These are phyloP conservation scores for Mystacides longicornis DNA, from an alignment of 2,888 invertebrate species.

Conservation along the genomic window DNA sequence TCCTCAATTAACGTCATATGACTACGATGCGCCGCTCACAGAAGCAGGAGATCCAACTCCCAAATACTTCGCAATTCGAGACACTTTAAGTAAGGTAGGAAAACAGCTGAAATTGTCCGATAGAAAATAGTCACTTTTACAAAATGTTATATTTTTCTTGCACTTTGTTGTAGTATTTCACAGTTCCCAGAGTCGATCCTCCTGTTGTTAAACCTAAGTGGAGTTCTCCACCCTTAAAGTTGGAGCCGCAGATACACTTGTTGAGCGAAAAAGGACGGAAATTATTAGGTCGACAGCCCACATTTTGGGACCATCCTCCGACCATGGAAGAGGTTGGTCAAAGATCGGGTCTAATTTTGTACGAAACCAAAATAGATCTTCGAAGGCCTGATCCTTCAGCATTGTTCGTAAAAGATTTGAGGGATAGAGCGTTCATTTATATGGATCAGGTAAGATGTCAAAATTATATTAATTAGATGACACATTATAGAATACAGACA, in stretches of 20 bases:
- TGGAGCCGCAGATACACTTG: constrained; percentile 46
- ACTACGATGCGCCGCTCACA: constrained; percentile 83
- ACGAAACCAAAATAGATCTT: constrained; percentile 47
- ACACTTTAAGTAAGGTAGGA: constrained; percentile 55
- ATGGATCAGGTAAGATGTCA: constrained; percentile 48
- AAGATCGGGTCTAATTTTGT: constrained; percentile 55
- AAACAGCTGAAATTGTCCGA: no score
- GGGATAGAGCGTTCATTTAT: constrained; percentile 66
- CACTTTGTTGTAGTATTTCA: constrained; percentile 51
- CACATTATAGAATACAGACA: no score
- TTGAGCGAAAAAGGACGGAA: constrained; percentile 38
- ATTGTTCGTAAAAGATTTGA: constrained; percentile 42
- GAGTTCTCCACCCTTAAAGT: constrained; percentile 52
- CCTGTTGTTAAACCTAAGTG: constrained; percentile 56
- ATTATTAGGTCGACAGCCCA: constrained; percentile 35
- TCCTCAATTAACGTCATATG: constrained; percentile 77
- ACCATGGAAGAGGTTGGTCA: constrained; percentile 58
- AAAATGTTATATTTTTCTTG: no score
- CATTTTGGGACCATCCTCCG: constrained; percentile 39
- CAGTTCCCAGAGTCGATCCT: constrained; percentile 46
- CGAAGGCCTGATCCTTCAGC: constrained; percentile 32
- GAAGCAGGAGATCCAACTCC: constrained; percentile 85
- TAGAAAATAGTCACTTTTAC: no score
- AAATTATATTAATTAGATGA: no score
- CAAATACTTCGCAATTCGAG: constrained; percentile 67